These are phyloP conservation scores for Liasis olivaceus DNA, from an alignment of 2,797 vertebrate species.

Conservation along the genomic window DNA sequence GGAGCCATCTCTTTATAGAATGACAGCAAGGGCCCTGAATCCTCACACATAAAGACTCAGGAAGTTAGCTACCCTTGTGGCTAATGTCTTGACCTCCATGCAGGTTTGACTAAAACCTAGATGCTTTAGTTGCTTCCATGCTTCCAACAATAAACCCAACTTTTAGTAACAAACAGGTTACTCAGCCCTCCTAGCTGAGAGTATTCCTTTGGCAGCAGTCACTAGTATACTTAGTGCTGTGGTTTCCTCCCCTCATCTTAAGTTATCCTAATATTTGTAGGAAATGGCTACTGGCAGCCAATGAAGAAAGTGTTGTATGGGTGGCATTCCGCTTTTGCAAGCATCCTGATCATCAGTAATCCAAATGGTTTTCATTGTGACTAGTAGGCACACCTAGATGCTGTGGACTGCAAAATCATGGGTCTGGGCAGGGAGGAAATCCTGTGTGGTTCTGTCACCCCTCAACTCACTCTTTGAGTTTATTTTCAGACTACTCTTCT, in stretches of 20 bases:
- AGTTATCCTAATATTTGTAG: not conserved
- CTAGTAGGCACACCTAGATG: not conserved
- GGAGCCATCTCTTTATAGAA: not conserved
- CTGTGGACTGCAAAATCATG: not conserved
- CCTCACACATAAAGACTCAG: no score
- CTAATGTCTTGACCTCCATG: no score
- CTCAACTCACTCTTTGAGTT: not conserved
- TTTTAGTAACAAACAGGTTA: no score
- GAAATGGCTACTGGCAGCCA: not conserved
- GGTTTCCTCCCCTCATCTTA: not conserved
- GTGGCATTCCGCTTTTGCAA: not conserved
- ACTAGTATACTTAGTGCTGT: rapidly evolving
- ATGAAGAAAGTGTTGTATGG: not conserved
- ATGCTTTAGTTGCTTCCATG: no score
- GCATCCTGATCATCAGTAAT: not conserved
- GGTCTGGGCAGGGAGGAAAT: not conserved
- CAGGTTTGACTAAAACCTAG: no score
- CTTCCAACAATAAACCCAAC: not conserved
- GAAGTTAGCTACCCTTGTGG: no score
- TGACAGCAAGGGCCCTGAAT: not conserved
- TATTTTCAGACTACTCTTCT: not conserved
- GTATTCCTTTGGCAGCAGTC: not conserved
- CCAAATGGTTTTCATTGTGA: not conserved
- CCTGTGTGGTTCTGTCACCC: no score
- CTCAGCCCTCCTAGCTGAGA: rapidly evolving